These are phyloP conservation scores for Xiphorhynchus erythropygius DNA, from an alignment of 2,797 vertebrate genomes.

Conservation along the genomic window DNA sequence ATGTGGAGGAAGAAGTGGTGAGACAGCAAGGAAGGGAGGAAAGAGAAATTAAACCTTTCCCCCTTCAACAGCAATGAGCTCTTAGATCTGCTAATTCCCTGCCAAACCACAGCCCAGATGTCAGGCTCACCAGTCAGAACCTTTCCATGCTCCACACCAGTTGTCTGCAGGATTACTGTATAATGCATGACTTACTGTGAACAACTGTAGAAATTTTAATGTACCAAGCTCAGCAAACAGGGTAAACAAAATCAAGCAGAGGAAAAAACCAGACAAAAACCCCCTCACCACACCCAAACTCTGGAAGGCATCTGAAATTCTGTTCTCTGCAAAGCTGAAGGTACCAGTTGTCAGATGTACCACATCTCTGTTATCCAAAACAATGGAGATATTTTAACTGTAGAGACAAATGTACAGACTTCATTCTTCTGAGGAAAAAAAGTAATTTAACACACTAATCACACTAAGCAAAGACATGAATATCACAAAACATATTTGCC, in stretches of 20 bases:
- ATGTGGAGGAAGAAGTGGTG: background rate
- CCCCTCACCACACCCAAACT: background rate
- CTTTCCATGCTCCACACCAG: background rate
- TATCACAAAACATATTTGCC: background rate
- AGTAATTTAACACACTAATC: background rate
- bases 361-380: background rate
- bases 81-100: background rate
- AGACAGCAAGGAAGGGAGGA: background rate
- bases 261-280: accelerated
- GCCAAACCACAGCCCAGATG: background rate
- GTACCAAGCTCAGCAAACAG: background rate
- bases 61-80: background rate
- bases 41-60: background rate
- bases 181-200: background rate
- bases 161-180: background rate
- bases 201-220: background rate
- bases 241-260: background rate
- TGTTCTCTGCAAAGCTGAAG: background rate
- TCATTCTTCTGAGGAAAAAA: background rate
- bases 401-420: background rate
- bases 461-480: background rate
- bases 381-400: background rate
- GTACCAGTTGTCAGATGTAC: background rate
- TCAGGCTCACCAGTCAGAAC: background rate
- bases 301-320: background rate